A percentile compares a stretch with the other conserved stretches of the same genome.
phyloP scores from a whole-genome alignment of 1,140 invertebrate genomes.

The Ceratitis capitata region DNA sequence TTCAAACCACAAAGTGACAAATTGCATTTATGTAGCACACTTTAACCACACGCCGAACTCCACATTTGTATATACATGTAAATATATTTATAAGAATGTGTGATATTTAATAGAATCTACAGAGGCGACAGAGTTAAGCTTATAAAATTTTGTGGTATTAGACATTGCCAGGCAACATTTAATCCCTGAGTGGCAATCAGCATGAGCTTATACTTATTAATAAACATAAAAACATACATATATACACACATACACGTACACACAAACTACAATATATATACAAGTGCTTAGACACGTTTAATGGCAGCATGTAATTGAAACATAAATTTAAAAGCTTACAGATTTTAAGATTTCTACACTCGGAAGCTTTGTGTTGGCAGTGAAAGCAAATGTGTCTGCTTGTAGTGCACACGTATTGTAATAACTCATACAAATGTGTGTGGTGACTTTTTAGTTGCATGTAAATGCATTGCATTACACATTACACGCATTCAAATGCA shows the following conservation, averaged over 20 bases:
- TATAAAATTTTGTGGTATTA: conserved; percentile 3
- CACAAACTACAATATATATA: neutral
- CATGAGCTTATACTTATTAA: neutral
- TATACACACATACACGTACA: neutral
- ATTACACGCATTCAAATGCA: no score
- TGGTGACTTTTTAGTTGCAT: neutral
- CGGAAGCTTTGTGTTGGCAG: neutral
- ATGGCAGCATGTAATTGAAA: neutral
- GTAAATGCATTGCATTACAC: neutral
- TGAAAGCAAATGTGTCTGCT: neutral
- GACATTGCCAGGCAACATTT: neutral
- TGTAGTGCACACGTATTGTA: neutral
- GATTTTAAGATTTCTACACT: neutral
- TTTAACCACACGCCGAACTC: neutral
- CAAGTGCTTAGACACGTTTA: neutral
- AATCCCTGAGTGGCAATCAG: neutral
- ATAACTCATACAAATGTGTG: neutral
- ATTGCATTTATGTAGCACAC: neutral
- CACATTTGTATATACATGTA: neutral
- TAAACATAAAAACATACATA: neutral
- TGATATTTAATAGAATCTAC: neutral
- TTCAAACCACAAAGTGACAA: conserved; percentile 11
- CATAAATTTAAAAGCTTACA: neutral
- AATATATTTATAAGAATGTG: neutral
- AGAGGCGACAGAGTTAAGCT: conserved; percentile 6